Evolutionary conservation across 2,113 vertebrate genomes (phyloP).

Genomic region (Misgurnus anguillicaudatus): DNA sequence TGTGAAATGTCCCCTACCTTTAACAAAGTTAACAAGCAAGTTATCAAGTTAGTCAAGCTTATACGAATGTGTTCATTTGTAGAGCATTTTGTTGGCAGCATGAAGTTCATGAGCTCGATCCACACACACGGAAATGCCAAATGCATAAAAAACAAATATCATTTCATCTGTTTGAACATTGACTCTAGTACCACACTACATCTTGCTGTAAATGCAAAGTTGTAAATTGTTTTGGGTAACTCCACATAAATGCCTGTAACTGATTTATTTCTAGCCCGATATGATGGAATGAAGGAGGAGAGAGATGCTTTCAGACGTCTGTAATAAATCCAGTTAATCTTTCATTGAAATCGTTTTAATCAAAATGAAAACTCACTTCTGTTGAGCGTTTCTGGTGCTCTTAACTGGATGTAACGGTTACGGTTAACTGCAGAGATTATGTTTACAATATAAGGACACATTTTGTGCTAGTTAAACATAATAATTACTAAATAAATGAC

Average conservation of each 20-base stretch:
- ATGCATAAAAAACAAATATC: too few relatives aligned
- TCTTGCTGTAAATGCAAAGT: background rate
- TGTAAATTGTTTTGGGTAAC: background rate
- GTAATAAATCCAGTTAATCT: constrained; percentile 56
- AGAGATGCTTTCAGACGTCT: constrained; percentile 44
- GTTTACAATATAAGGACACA: background rate
- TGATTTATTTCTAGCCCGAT: constrained; percentile 27
- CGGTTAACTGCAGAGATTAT: background rate
- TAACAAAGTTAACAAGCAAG: too few relatives aligned
- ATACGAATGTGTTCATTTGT: background rate
- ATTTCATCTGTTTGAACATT: background rate
- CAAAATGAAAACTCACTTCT: constrained; percentile 35
- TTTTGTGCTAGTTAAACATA: background rate
- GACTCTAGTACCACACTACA: background rate
- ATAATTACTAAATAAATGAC: too few relatives aligned
- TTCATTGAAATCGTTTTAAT: constrained; percentile 61
- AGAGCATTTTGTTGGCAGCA: too few relatives aligned
- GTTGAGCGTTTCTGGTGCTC: constrained; percentile 55
- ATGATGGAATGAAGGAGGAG: constrained; percentile 2
- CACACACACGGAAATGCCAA: too few relatives aligned
- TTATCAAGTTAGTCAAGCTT: background rate
- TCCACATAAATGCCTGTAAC: background rate
- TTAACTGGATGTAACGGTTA: background rate
- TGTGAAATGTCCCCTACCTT: too few relatives aligned
- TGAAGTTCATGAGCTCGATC: too few relatives aligned